These are phyloP conservation scores for Deilephila elpenor DNA, from an alignment of 2,888 invertebrate species.

Conservation along the genomic window DNA sequence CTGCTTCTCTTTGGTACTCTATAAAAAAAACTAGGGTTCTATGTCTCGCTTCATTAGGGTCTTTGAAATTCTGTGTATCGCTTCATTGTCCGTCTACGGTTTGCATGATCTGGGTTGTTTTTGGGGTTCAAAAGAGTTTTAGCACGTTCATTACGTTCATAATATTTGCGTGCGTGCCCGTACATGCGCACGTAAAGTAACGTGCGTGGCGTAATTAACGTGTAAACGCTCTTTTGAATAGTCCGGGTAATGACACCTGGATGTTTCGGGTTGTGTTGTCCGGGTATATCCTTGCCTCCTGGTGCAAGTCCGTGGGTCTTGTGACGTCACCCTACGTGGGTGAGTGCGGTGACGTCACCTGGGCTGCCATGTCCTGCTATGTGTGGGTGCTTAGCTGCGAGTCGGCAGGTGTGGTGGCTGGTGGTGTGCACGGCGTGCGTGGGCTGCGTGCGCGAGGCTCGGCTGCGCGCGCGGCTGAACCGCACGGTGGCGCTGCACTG, in stretches of 20 bases:
- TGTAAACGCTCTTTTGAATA: not conserved
- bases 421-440: constrained; percentile 94
- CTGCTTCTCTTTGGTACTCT: constrained; percentile 88
- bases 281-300: not conserved
- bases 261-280: not conserved
- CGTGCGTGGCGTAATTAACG: too few species aligned
- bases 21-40: constrained; percentile 30
- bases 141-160: not conserved
- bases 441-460: constrained; percentile 92
- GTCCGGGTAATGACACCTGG: not conserved
- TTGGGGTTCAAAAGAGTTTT: not conserved
- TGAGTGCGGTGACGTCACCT: not conserved
- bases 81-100: constrained; percentile 25
- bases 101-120: not conserved
- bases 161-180: too few species aligned
- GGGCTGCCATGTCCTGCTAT: not conserved
- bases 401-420: constrained; percentile 93
- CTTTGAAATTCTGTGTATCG: constrained; percentile 32
- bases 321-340: not conserved
- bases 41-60: constrained; percentile 32
- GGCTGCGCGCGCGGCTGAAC: constrained; percentile 92
- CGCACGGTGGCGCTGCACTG: constrained; percentile 93
- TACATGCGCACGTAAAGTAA: too few species aligned
- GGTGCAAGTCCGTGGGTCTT: too few species aligned
- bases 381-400: not conserved